Evolutionary conservation across 1,140 invertebrate genomes (phyloP), one percentile per base, ranked within the genome.

Genomic region (Macrotrachela quadricornifera): DNA sequence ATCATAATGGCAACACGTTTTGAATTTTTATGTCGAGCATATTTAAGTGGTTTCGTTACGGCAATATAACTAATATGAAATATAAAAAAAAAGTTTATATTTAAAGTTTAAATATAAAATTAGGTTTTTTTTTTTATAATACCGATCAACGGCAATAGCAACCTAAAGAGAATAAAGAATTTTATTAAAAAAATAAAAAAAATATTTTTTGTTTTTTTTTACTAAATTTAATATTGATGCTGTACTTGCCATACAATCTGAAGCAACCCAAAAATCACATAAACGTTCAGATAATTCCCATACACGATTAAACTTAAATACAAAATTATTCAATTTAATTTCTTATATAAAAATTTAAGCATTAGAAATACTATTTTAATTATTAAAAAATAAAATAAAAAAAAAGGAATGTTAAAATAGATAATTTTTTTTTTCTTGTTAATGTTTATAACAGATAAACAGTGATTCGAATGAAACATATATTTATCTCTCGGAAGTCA

Each of bases 81-180:
- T 18, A 41, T 43, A 13, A 38, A 47, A 17, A 14, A 21, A 54
- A 14, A 43, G 15, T 17, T 16, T 37, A 17, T 46, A n/a, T 46
- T 47, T 30, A 38, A 6, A 43, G 15, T 16, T 36, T 45, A 15
- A 46, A 52, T 46, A n/a, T n/a, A 15, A 14, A 15, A 14, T 46
- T 53, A n/a, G n/a, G n/a, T n/a, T n/a, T n/a, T n/a, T 30, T n/a
- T n/a, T 30, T 30, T 30, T 30, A 77, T 73, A 74, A 77, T 73
- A 95, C 88, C 91, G 85, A 77, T 96, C 90, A 69, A 95, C 85
- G 61, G 85, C 91, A 71, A 97, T 97, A 60, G 91, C 90, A 57
- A 95, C 86, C 21, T 30, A 30, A 30, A 30, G 21, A 30, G 8
- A 30, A 30, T 2, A 30, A 30, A 8, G 8, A 30, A 30, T 30